Base-by-base conservation (phyloP, 2,888 invertebrate genomes). In the Deilephila elpenor region DNA sequence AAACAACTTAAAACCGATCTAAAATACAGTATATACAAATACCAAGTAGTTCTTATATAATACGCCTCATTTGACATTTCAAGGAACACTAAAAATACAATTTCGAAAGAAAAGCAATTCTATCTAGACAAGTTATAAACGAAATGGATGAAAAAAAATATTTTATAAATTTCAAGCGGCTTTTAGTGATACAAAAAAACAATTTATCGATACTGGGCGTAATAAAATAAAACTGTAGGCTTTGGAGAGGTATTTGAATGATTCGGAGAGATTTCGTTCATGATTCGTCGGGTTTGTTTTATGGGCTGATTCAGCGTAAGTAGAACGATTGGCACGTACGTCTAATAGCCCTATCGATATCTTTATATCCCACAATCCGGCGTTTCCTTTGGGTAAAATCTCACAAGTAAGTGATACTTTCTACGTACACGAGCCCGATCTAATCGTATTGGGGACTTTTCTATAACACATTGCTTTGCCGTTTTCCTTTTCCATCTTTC, bases 241-340 rank as follows among this genome's bases (percentile, higher is more conserved):
- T 70, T 72, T 75, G 75, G 70, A 71, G 75, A 78, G 78, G 79
- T 80, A 81, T 83, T 83, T 84, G 83, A 87, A 84, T 85, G 86
- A 86, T 87, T 84, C 75, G 75, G 61, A 72, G 73, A 83, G 86
- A 84, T 88, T 83, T 83, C 78, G 78, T 77, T 78, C 77, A 78
- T 73, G 79, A 74, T 77, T 77, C 80, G 71, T 72, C 74, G 77
- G 74, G 71, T 74, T 79, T 86, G 82, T 85, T 90, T 90, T 87
- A 89, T 86, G 82, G 84, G 82, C 88, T 86, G 87, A 88, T 89
- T 90, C 86, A 84, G 86, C 86, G 80, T 79, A 81, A 85, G 84
- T 87, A 82, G 84, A 84, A 86, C 87, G 87, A 87, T 89, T 88
- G 84, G 87, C 90, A 90, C 90, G 91, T 90, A 87, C 80, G 74